Base-by-base conservation (phyloP, 2,113 vertebrate species). In the Apeltes quadracus region DNA sequence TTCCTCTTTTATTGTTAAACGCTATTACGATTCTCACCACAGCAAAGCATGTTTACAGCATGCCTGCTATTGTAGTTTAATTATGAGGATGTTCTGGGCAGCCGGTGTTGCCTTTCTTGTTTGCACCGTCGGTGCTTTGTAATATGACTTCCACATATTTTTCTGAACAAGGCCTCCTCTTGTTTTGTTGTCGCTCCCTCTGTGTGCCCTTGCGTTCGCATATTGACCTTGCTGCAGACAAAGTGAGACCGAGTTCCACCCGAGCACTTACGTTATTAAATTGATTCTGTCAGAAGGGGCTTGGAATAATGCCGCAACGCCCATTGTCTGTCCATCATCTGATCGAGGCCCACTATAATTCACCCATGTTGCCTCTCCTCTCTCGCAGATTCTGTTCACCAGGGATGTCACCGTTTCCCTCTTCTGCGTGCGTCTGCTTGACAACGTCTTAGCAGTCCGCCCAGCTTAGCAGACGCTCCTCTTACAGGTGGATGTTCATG, bases 221-320 rank as follows among this genome's bases (percentile, higher is more conserved):
- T 53, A 68, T 73, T 87, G 89, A 90, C 90, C 91, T 91, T 88
- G 82, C 76, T 89, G 57, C 72, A 84, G 80, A 89, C 84, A 85
- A 86, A 89, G 84, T 84, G 84, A 82, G 79, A 83, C 79, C 55
- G 73, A 50, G 79, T 78, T 72, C 87, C 75, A 75, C 58, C 69
- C 61, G 57, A 75, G 79, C 65, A 70, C 80, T 82, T 81, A 29
- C 82, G 84, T 92, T 90, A 84, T 92, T 91, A 90, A 87, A 89
- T 87, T 86, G 88, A 78, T 20, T 56, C 71, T 79, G 89, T 91
- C 85, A 86, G 81, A 72, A 75, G 88, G 85, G 86, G 83, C 80
- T 68, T 83, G 83, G 77, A 85, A 86, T 84, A 79, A 86, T 66
- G 85, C 84, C 4, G 74, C 82, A 78, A 54, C 67, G 25, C 80